Percentiles rank a stretch among this genome's conserved stretches.
Evolutionary conservation across 2,888 invertebrate species (phyloP).

Genomic region (Gastracanthus pulcherrimus): DNA sequence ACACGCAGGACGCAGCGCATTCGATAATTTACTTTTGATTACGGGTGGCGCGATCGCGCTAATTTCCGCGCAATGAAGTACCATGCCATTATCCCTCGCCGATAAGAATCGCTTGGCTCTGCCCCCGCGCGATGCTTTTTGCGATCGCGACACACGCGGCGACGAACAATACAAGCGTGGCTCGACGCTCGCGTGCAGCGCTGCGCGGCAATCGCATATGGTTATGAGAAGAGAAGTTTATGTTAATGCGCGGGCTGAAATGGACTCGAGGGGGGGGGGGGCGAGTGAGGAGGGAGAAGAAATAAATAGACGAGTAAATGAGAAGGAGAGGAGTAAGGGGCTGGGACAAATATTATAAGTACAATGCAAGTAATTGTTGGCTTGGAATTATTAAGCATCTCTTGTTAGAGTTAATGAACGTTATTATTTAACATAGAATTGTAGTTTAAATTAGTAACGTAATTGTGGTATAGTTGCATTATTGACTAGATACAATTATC

Average conservation of each 20-base stretch:
- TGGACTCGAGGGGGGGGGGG: neutral
- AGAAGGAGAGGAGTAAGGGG: neutral
- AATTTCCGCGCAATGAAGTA: neutral
- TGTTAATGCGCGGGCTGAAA: slow-evolving; percentile 55
- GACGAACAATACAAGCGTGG: neutral
- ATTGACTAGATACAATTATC: too few species aligned
- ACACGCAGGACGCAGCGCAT: neutral
- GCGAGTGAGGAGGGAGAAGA: neutral
- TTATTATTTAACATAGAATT: too few species aligned
- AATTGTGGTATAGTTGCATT: too few species aligned
- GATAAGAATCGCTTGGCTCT: slow-evolving; percentile 36
- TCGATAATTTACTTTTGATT: slow-evolving; percentile 5
- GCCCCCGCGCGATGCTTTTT: slow-evolving; percentile 2
- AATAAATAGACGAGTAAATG: neutral
- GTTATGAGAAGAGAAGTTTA: slow-evolving; percentile 59
- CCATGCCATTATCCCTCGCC: neutral
- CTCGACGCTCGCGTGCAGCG: neutral
- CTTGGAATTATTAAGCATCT: neutral
- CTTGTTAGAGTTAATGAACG: neutral
- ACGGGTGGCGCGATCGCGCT: neutral
- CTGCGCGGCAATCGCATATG: slow-evolving; percentile 52
- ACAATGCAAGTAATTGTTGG: neutral
- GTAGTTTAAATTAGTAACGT: too few species aligned
- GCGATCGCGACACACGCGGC: neutral
- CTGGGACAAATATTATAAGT: neutral